A percentile compares a stretch with the other conserved stretches of the same genome.
Evolutionary conservation across 2,797 vertebrate genomes (phyloP).

Genomic region (Thunnus albacares): DNA sequence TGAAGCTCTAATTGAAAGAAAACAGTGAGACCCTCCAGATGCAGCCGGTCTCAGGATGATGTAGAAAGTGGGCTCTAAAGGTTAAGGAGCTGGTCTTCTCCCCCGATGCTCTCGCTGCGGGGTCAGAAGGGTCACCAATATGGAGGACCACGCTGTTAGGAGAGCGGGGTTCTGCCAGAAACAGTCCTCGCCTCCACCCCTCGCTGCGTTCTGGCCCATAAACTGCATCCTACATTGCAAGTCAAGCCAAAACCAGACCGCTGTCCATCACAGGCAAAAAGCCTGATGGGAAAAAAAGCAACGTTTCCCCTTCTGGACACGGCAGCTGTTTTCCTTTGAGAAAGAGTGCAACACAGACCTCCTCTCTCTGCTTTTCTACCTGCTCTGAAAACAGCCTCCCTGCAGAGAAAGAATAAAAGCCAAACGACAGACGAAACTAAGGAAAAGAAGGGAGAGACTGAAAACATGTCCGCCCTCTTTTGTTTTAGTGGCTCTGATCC

Average conservation of each 20-base stretch:
- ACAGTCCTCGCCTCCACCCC: slow-evolving; percentile 80
- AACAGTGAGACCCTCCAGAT: slow-evolving; percentile 43
- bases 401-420: slow-evolving; percentile 45
- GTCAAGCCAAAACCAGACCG: slow-evolving; percentile 88
- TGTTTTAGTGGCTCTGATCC: neutral
- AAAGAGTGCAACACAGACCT: slow-evolving; percentile 71
- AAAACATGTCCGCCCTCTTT: neutral
- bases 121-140: slow-evolving; percentile 84
- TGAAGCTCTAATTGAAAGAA: slow-evolving; percentile 54
- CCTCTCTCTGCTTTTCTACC: slow-evolving; percentile 80
- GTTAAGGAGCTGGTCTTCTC: slow-evolving; percentile 80
- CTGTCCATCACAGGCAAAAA: slow-evolving; percentile 86
- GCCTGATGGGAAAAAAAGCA: slow-evolving; percentile 90
- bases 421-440: slow-evolving; percentile 11
- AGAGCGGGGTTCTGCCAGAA: slow-evolving; percentile 79
- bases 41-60: slow-evolving; percentile 30
- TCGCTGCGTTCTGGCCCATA: slow-evolving; percentile 90
- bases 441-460: neutral
- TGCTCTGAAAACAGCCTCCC: slow-evolving; percentile 85
- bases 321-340: slow-evolving; percentile 92
- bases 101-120: slow-evolving; percentile 81
- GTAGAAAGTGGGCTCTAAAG: slow-evolving; percentile 47
- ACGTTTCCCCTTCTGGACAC: slow-evolving; percentile 89
- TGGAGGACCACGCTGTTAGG: slow-evolving; percentile 75
- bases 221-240: slow-evolving; percentile 92